Conservation (phyloP, 2,888 invertebrate genomes). For the Netelia inedita region DNA sequence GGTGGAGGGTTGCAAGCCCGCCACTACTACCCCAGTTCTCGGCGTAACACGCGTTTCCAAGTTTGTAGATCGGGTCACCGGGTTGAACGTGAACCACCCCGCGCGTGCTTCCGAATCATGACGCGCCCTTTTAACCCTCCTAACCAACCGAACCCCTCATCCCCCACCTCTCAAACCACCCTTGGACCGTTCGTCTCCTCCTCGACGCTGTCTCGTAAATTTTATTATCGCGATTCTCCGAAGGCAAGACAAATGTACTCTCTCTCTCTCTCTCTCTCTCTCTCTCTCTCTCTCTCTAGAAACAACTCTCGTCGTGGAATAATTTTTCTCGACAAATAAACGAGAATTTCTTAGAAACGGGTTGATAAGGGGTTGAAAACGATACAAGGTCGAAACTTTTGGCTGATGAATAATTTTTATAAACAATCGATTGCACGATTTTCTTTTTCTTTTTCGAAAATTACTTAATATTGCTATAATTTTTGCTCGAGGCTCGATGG, state of each 20-base stretch:
- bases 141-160: not conserved
- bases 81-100: slow-evolving; percentile 75
- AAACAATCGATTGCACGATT: no score
- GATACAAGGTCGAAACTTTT: no score
- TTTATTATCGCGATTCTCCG: slow-evolving; percentile 40
- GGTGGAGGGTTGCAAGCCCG: slow-evolving; percentile 59
- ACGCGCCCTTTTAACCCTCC: slow-evolving; percentile 45
- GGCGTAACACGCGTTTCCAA: slow-evolving; percentile 74
- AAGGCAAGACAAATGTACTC: slow-evolving; percentile 31
- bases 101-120: slow-evolving; percentile 48
- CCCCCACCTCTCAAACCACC: not conserved
- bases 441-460: no score
- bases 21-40: slow-evolving; percentile 82
- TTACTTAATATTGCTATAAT: no score
- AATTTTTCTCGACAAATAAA: not conserved
- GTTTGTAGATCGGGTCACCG: slow-evolving; percentile 81
- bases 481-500: no score
- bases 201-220: not conserved
- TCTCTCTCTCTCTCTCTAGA: slow-evolving; percentile 7
- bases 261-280: slow-evolving; percentile 13
- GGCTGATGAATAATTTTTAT: no score
- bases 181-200: not conserved
- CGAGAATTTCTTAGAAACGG: no score
- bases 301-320: no score
- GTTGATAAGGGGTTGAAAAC: no score